Conservation (phyloP, 2,888 invertebrate species). For the Lordiphosa fenestrarum region DNA sequence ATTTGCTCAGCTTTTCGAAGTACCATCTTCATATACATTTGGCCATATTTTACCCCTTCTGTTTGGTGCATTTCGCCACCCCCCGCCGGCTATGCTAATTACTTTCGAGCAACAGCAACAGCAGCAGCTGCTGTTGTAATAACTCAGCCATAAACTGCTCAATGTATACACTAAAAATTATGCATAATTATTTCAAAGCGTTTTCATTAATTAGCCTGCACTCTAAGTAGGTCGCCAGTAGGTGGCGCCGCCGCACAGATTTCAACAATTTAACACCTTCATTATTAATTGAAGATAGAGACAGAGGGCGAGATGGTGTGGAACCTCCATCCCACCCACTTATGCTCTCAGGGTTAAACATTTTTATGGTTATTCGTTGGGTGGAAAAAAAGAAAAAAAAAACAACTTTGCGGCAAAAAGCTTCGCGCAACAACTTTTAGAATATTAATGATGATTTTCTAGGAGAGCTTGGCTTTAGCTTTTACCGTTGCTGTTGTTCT, state of each 20-base stretch:
- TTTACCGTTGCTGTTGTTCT: slow-evolving; percentile 11
- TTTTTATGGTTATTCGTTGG: slow-evolving; percentile 42
- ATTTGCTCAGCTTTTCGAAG: too few relatives aligned
- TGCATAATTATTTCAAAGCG: slow-evolving; percentile 78
- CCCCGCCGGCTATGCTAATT: slow-evolving; percentile 59
- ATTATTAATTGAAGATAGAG: slow-evolving; percentile 76
- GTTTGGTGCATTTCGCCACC: too few relatives aligned
- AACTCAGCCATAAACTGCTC: slow-evolving; percentile 74
- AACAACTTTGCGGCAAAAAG: slow-evolving; percentile 54
- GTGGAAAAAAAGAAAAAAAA: neutral
- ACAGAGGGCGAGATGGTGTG: slow-evolving; percentile 16
- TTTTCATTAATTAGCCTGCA: slow-evolving; percentile 74
- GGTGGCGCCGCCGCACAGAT: slow-evolving; percentile 63
- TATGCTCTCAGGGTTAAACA: slow-evolving; percentile 26
- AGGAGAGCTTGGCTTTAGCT: slow-evolving; percentile 34
- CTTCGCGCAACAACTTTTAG: slow-evolving; percentile 68
- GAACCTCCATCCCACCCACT: slow-evolving; percentile 23
- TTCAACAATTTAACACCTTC: slow-evolving; percentile 75
- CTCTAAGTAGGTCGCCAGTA: slow-evolving; percentile 21
- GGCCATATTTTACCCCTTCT: too few relatives aligned
- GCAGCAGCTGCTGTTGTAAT: slow-evolving; percentile 61
- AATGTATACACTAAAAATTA: slow-evolving; percentile 77
- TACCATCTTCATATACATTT: too few relatives aligned
- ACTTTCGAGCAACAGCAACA: slow-evolving; percentile 46
- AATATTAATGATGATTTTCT: slow-evolving; percentile 68